Base-by-base conservation (phyloP, 2,113 vertebrate species). In the Lynx canadensis region DNA sequence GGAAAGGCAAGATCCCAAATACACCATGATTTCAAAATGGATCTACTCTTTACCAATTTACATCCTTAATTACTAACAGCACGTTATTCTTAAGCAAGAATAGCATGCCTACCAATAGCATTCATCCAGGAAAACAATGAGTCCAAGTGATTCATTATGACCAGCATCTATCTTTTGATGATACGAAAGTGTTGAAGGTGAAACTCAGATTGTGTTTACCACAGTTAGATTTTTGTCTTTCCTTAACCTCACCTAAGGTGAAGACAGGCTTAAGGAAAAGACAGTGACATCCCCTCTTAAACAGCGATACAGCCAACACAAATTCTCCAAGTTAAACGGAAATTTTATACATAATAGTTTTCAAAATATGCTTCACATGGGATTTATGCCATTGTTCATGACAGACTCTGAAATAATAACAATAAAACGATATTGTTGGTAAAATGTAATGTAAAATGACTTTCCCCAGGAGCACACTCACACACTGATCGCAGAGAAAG, bases 201-300 rank as follows among this genome's bases (percentile, higher is more conserved):
- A 88, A 66, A 87, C 8, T 90, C n/a, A 90, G 63, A 74, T 27
- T 90, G 7, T 92, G 52, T 96, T 97, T 96, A 95, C 23, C 41
- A 78, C 8, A 90, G 21, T 55, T 78, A 66, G 41, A 73, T 88
- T 84, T 97, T 73, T 73, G 36, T 90, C 45, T 96, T 93, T 93
- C 73, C 21, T 81, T 94, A 76, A 90, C 33, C 38, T 94, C 18
- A 48, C 66, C 41, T 48, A 93, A 38, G 79, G 31, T 48, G 12
- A 93, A 94, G 33, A 89, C 21, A 91, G 33, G 27, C 5, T 91
- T 81, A 95, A 79, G n/a, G 57, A 86, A 74, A 95, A 48, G 25
- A 65, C n/a, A 76, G 16, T 63, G 36, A 84, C 87, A 96, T 79
- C 1, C 4, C 25, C 36, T 52, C 38, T 52, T 63, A 69, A 90